A percentile compares a stretch with the other conserved stretches of the same genome.
Conservation (phyloP, 2,797 vertebrate genomes). For the Cetoscarus ocellatus region DNA sequence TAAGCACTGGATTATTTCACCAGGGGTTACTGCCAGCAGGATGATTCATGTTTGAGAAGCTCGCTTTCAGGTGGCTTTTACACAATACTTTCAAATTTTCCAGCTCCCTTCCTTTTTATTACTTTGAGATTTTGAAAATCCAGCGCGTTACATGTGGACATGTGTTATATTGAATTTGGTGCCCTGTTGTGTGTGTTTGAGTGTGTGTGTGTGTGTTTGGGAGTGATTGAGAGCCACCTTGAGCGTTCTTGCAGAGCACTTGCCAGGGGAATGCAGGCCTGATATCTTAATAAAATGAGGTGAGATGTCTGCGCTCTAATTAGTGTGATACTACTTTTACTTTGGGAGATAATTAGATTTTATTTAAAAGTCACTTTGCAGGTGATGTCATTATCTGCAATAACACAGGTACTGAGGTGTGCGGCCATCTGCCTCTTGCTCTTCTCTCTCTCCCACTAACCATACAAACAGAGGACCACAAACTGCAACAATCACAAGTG, state of each 20-base stretch:
- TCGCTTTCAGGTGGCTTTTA: slow-evolving; percentile 16
- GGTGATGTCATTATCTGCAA: slow-evolving; percentile 32
- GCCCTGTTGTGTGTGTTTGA: not conserved
- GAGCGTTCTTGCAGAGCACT: slow-evolving; percentile 4
- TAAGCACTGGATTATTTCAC: slow-evolving; percentile 35
- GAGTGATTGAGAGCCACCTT: slow-evolving; percentile 4
- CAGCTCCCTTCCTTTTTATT: slow-evolving; percentile 28
- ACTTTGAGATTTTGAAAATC: slow-evolving; percentile 20
- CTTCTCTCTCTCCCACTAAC: too few relatives aligned
- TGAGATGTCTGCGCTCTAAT: slow-evolving; percentile 53
- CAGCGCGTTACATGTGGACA: not conserved
- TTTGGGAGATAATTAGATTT: slow-evolving; percentile 61
- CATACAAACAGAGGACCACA: too few relatives aligned
- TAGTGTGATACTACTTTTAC: slow-evolving; percentile 63
- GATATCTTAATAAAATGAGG: slow-evolving; percentile 36
- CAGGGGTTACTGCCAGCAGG: slow-evolving; percentile 5
- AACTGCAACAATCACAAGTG: too few relatives aligned
- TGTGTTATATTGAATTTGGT: not conserved
- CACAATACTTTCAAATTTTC: not conserved
- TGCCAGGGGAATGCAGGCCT: slow-evolving; percentile 1
- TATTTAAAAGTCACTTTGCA: slow-evolving; percentile 58
- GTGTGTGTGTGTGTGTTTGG: not conserved
- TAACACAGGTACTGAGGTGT: slow-evolving; percentile 14
- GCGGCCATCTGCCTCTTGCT: too few relatives aligned
- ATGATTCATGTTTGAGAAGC: slow-evolving; percentile 38